Percentiles rank a stretch among this genome's conserved stretches.
phyloP scores from a whole-genome alignment of 2,797 vertebrate species.

The Sebastes miniatus region DNA sequence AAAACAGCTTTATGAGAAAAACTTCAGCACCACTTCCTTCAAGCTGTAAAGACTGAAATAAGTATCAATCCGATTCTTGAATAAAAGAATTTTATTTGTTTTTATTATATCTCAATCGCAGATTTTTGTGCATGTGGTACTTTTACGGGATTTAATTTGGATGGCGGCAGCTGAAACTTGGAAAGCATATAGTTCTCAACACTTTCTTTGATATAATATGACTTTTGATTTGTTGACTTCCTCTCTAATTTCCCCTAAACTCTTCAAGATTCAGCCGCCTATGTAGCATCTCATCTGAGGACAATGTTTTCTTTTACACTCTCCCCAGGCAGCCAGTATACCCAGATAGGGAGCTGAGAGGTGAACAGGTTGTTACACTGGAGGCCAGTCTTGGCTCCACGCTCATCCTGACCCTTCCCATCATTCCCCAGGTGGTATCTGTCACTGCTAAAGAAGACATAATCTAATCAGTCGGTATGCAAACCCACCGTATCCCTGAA shows the following conservation, averaged over 20 bases:
- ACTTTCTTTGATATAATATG: conserved; percentile 31
- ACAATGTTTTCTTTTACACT: conserved; percentile 14
- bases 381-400: conserved; percentile 22
- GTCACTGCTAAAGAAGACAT: conserved; percentile 46
- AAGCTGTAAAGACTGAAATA: conserved; percentile 62
- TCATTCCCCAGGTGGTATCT: conserved; percentile 46
- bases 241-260: conserved; percentile 6
- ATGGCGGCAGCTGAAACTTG: neutral
- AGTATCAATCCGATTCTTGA: conserved; percentile 50
- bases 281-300: conserved; percentile 9
- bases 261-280: conserved; percentile 21
- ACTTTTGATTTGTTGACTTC: conserved; percentile 18
- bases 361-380: conserved; percentile 27
- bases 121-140: conserved; percentile 18
- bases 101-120: conserved; percentile 29
- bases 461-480: conserved; percentile 38
- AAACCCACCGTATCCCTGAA: conserved; percentile 20
- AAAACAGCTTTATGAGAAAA: conserved; percentile 68
- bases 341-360: conserved; percentile 20
- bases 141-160: conserved; percentile 41
- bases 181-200: neutral
- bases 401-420: conserved; percentile 28
- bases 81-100: conserved; percentile 31
- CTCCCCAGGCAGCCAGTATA: conserved; percentile 11
- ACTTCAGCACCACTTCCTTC: conserved; percentile 66